phyloP scores from a whole-genome alignment of 2,797 vertebrate genomes.

The Sorex maritimensis region DNA sequence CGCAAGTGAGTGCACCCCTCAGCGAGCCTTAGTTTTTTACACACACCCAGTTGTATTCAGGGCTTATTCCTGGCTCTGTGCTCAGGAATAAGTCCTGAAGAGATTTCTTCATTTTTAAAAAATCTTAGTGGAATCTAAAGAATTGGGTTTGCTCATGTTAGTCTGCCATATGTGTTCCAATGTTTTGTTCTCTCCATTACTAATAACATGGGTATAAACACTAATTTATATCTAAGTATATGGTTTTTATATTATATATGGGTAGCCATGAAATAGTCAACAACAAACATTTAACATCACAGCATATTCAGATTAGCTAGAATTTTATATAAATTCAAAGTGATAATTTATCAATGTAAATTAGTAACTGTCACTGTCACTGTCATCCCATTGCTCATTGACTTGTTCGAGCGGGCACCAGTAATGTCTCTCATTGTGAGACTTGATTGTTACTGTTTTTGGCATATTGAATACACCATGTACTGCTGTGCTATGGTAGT shows the following conservation, averaged over 20 bases:
- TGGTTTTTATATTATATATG: not conserved
- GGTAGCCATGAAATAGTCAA: not conserved
- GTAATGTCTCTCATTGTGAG: no score
- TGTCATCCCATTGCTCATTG: no score
- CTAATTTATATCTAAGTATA: no score
- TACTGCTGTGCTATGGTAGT: no score
- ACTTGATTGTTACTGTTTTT: no score
- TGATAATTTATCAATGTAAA: slow-evolving; percentile 26
- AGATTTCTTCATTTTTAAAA: slow-evolving; percentile 21
- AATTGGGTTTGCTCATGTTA: not conserved
- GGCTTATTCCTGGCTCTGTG: no score
- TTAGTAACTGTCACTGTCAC: not conserved
- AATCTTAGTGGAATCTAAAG: not conserved
- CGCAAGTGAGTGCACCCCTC: no score
- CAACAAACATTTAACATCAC: not conserved
- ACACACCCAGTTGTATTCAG: no score
- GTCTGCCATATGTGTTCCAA: not conserved
- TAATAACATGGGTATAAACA: not conserved
- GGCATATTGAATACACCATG: no score
- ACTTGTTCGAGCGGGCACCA: no score
- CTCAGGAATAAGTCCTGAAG: no score
- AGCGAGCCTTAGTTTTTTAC: no score
- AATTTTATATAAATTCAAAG: slow-evolving; percentile 43
- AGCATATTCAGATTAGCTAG: not conserved
- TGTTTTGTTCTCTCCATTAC: not conserved